Evolutionary conservation across 2,888 invertebrate species (phyloP).

Genomic region (Ctenicera cuprea): DNA sequence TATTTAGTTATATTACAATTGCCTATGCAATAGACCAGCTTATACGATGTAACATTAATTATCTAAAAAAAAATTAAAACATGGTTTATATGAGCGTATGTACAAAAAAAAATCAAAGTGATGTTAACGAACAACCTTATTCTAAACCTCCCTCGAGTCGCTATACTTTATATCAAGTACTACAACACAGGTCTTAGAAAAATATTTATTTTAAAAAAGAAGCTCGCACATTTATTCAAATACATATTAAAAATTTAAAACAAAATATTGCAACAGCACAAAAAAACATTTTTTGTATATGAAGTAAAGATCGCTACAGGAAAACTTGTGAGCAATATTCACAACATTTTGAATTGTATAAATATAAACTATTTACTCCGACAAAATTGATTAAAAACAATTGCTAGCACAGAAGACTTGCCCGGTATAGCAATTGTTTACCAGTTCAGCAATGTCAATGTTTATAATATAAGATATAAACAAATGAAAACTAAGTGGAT

Average conservation of each 20-base stretch:
- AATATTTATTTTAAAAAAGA: constrained; percentile 17
- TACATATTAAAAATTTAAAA: background rate
- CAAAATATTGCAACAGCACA: background rate
- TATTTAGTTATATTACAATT: constrained; percentile 49
- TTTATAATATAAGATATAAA: too few relatives aligned
- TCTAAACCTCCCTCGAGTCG: background rate
- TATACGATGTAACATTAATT: constrained; percentile 38
- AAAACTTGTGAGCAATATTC: constrained; percentile 1
- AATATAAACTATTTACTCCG: background rate
- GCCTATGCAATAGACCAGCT: constrained; percentile 42
- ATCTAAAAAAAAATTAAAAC: constrained; percentile 38
- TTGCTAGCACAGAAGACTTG: too few relatives aligned
- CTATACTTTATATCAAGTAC: constrained; percentile 4
- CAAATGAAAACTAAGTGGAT: background rate
- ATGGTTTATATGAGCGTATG: constrained; percentile 40
- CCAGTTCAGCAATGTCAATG: too few relatives aligned
- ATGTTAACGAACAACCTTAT: constrained; percentile 9
- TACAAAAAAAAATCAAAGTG: constrained; percentile 25
- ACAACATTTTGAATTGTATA: background rate
- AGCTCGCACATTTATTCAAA: constrained; percentile 3
- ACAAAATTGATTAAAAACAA: too few relatives aligned
- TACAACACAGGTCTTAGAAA: constrained; percentile 13
- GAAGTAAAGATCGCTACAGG: background rate
- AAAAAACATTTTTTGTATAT: background rate
- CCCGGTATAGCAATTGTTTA: too few relatives aligned